Percentiles rank a stretch among this genome's conserved stretches.
Conservation (phyloP, 2,888 invertebrate species). For the Melikaiella ostensackeni region DNA sequence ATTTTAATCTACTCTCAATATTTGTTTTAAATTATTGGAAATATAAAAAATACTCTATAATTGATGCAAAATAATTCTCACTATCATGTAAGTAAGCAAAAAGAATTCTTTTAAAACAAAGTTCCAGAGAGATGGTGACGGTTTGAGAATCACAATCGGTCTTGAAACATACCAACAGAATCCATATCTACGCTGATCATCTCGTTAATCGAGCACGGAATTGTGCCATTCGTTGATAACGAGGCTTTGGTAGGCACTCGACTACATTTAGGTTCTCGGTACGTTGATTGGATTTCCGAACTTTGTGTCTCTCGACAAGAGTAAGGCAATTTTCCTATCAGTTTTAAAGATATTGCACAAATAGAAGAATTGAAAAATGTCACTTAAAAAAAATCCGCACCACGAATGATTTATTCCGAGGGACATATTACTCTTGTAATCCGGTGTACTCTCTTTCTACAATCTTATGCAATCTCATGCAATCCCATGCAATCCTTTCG, state of each 20-base stretch:
- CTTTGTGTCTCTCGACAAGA: slow-evolving; percentile 45
- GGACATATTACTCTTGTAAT: too few species aligned
- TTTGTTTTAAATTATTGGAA: too few species aligned
- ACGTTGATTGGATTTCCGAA: slow-evolving; percentile 52
- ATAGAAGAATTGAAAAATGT: background rate
- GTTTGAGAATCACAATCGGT: slow-evolving; percentile 44
- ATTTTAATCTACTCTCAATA: too few species aligned
- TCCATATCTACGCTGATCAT: slow-evolving; percentile 48
- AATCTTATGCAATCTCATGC: too few species aligned
- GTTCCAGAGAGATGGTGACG: background rate
- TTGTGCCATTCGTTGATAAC: slow-evolving; percentile 53
- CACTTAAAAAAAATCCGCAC: background rate
- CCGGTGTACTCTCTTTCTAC: too few species aligned
- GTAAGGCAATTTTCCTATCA: background rate
- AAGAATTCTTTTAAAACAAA: background rate
- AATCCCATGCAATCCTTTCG: too few species aligned
- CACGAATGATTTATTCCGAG: too few species aligned
- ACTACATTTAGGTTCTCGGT: slow-evolving; percentile 46
- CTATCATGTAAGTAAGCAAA: background rate
- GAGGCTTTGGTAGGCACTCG: slow-evolving; percentile 46
- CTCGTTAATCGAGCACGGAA: slow-evolving; percentile 52
- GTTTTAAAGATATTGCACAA: background rate
- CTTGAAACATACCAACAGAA: slow-evolving; percentile 42
- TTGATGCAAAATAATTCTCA: background rate
- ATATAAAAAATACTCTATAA: too few species aligned